Evolutionary conservation across 92 coral and sea anemone species (phyloP), one percentile per base, ranked within the genome.

Genomic region (Paragorgia papillata): DNA sequence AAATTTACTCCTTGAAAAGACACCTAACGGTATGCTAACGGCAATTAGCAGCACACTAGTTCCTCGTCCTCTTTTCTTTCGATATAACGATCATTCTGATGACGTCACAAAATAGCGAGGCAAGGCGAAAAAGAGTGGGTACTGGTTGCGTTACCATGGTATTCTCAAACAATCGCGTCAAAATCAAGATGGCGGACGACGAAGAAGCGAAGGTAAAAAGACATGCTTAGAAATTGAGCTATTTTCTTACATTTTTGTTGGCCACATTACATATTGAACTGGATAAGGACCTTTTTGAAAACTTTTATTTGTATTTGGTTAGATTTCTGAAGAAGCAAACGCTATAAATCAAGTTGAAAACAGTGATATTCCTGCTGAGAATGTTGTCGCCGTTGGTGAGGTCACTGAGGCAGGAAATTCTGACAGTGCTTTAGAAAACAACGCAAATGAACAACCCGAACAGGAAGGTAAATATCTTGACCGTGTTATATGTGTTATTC

Each of bases 141-240:
- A 6, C n/a, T 46, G 15, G 33, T 14, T 4, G 5, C 18, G 62
- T 56, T 22, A 28, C 62, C 62, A 56, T 56, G 62, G 62, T 4
- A 46, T 7, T 46, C 31, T 1, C 15, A 22, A 28, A 56, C 62
- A 56, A 17, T 17, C 21, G 3, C 2, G 3, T 28, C 30, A 28
- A 71, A 71, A 25, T 33, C 78, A 71, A 71, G 50, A 71, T 71
- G 78, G 78, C 78, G 64, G 78, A 71, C 64, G 50, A 71, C 28
- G 24, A 71, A 56, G 62, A 3, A 3, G 33, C 1, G 14, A 2
- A 56, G 62, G 62, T 56, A 22, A 51, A n/a, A n/a, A n/a, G n/a
- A n/a, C n/a, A n/a, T n/a, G 58, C 17, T 17, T 17, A 6, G 21
- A 22, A 17, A 19, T 17, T 5, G 19, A 51, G 21, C 7, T 6